Evolutionary conservation across 2,113 vertebrate genomes (phyloP), one percentile per base, ranked within the genome.

Genomic region (Phyllostomus hastatus): DNA sequence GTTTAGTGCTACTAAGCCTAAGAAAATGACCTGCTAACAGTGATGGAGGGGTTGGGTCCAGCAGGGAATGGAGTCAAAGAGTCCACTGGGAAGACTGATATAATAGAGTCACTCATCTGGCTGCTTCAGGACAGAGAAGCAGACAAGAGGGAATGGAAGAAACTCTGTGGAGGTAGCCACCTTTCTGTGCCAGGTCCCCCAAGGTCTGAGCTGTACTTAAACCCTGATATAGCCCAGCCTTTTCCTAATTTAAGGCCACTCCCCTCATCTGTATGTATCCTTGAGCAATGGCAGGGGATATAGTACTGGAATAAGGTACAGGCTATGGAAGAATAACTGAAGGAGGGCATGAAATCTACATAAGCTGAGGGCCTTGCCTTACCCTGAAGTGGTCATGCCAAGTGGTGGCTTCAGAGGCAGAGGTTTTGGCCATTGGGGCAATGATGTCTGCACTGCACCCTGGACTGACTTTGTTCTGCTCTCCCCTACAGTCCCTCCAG

Each of bases 401-500:
- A 2, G 41, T 31, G n/a, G 9, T 7, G 61, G 6, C 31, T 12
- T 28, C 31, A 22, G 26, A 48, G 69, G 5, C 9, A 16, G 50
- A 31, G 24, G 15, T 5, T 35, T 43, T 0, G 14, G 54, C 33
- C 31, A 11, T 31, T 10, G 2, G 41, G 41, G 4, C 24, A 10
- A 10, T 5, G 28, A 54, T 16, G 2, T 66, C 83, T 2, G 0
- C 57, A 33, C 75, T 2, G 0, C 52, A 33, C 11, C 72, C 66
- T 26, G 46, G n/a, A 15, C 86, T 87, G 64, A 96, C 31, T 59
- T n/a, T 35, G 48, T 69, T 90, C 15, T 84, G 33, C 46, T 95
- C 35, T 2, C 4, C 19, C 82, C 69, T 4, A 12, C 94, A 98
- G 98, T 99, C 59, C 99, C 99, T 43, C 99, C 99, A 0, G 99